Conservation (phyloP, 2,113 vertebrate species). For the Clarias batrachus region DNA sequence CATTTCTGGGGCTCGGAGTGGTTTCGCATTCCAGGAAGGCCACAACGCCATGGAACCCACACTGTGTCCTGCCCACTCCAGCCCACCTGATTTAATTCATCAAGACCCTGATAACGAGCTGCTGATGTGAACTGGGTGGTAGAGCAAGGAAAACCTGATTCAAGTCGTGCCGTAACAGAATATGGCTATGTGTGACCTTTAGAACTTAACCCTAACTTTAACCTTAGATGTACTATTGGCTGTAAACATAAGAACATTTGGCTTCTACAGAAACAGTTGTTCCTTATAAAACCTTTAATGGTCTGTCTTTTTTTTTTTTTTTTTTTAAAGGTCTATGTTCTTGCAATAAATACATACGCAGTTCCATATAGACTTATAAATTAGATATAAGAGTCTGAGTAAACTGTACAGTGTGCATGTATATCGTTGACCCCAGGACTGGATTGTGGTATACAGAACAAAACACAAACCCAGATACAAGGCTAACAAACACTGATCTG, state of each 20-base stretch:
- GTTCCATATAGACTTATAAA: neutral
- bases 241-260: neutral
- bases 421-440: neutral
- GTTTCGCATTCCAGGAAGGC: neutral
- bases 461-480: neutral
- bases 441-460: neutral
- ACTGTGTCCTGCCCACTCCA: neutral
- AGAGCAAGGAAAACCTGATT: slow-evolving; percentile 9
- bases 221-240: neutral
- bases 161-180: neutral
- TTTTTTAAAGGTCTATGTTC: neutral
- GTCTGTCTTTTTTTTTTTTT: neutral
- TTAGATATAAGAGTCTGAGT: neutral
- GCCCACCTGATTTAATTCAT: slow-evolving; percentile 27
- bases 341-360: neutral
- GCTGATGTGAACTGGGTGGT: slow-evolving; percentile 7
- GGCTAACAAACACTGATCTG: neutral
- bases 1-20: neutral
- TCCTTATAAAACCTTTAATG: neutral
- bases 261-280: neutral
- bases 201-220: neutral
- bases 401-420: neutral
- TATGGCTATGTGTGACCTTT: slow-evolving; percentile 6
- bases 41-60: neutral
- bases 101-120: slow-evolving; percentile 19